Evolutionary conservation across 2,113 vertebrate species (phyloP), one percentile per base, ranked within the genome.

Genomic region (Paracanthobrama guichenoti): DNA sequence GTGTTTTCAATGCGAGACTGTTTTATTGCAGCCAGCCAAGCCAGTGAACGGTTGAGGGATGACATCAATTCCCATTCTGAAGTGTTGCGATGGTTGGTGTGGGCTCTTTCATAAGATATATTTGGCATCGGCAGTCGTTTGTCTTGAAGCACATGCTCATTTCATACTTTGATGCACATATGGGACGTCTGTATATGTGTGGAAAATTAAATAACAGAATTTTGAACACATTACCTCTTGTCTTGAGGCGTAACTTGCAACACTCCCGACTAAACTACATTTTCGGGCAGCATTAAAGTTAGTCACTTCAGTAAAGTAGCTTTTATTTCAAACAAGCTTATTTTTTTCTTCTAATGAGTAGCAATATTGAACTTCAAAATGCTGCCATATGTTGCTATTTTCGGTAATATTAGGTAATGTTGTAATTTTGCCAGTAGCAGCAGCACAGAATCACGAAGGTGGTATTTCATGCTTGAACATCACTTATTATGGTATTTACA

Each of bases 1-100:
- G 60, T 18, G 82, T 87, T 86, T 59, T 83, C 9, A 88, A 62
- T 85, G 64, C 31, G 35, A 73, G 73, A 77, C 74, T 82, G 66
- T 73, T 85, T 72, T 71, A 82, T 35, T 75, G 79, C 50, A 39
- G 84, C 44, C 69, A 53, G 60, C 46, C 77, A 81, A n/a, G 60
- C 50, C 42, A 53, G 71, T 71, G 55, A 79, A 50, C 20, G 59
- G 79, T 71, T 74, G 82, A 67, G 42, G 71, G 77, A 83, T 72
- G 55, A 57, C 69, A 87, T 84, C 60, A 76, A 81, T 81, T 46
- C 77, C 64, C 48, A 80, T 73, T 85, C 83, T 60, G 50, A 60
- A 79, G 50, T 60, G 83, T 72, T 69, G 67, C 46, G 7, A 35
- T 48, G 66, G 44, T 62, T 57, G 50, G 55, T 31, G 42, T 48